phyloP scores from a whole-genome alignment of 2,113 vertebrate genomes.

The Microcebus griseorufus region DNA sequence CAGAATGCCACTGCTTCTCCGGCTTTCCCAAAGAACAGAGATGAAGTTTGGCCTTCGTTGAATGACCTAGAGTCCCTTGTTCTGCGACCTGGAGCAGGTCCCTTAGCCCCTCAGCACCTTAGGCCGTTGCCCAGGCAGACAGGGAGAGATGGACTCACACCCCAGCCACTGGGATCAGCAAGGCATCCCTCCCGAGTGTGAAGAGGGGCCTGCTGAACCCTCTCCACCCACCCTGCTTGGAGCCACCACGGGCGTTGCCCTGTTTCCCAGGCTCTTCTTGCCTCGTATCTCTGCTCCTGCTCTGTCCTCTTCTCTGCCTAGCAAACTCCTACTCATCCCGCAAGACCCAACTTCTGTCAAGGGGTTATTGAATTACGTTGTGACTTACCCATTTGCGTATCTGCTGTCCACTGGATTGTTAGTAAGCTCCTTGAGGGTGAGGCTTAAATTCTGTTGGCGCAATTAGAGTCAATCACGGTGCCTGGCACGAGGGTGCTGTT shows the following conservation, averaged over 20 bases:
- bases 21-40: constrained; percentile 1
- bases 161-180: neutral
- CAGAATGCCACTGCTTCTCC: neutral
- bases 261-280: neutral
- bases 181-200: neutral
- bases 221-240: neutral
- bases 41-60: neutral
- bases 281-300: neutral
- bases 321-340: neutral
- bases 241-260: neutral
- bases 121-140: neutral
- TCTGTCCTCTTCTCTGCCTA: neutral
- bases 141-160: neutral
- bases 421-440: neutral
- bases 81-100: constrained; percentile 30
- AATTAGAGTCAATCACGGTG: neutral
- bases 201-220: neutral
- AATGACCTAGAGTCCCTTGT: neutral
- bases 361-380: no score
- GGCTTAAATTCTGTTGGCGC: neutral
- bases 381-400: neutral
- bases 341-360: neutral
- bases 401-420: neutral
- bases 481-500: neutral
- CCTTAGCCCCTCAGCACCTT: constrained; percentile 46